phyloP scores from a whole-genome alignment of 2,113 vertebrate species.

The Triplophysa tibetana region DNA sequence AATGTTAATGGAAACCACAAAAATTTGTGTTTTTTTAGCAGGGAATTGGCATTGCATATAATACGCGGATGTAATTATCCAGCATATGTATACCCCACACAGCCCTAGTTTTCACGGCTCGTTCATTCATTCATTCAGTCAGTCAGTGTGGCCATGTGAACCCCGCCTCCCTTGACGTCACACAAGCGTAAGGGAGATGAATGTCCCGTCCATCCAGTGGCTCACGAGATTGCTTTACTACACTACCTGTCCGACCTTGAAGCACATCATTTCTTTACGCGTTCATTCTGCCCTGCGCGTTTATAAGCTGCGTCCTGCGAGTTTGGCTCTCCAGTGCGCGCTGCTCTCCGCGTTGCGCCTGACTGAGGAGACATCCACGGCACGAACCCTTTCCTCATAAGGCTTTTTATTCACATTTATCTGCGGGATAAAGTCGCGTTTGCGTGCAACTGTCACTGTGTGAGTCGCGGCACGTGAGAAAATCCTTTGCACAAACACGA shows the following conservation, averaged over 20 bases:
- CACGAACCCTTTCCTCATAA: neutral
- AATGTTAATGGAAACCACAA: no score
- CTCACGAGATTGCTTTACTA: conserved; percentile 3
- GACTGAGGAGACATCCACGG: neutral
- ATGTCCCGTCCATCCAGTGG: conserved; percentile 18
- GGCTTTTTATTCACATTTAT: neutral
- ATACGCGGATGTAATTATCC: no score
- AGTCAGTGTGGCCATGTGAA: conserved; percentile 36
- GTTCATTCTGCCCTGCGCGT: neutral
- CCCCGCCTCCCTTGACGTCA: conserved; percentile 48
- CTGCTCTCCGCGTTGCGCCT: neutral
- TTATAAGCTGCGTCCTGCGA: neutral
- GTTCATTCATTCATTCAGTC: conserved; percentile 10
- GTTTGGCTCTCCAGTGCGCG: neutral
- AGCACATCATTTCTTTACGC: neutral
- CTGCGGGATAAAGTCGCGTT: neutral
- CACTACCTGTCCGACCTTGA: conserved; percentile 27
- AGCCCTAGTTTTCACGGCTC: conserved; percentile 14
- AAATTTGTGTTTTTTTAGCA: no score
- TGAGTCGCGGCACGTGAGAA: conserved; percentile 26
- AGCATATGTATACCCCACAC: neutral
- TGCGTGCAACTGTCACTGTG: conserved; percentile 6
- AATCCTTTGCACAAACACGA: neutral
- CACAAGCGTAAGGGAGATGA: conserved; percentile 37
- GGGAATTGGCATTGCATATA: no score